A percentile compares a stretch with the other conserved stretches of the same genome.
Conservation (phyloP, 2,797 vertebrate species). For the Liparis tanakae region DNA sequence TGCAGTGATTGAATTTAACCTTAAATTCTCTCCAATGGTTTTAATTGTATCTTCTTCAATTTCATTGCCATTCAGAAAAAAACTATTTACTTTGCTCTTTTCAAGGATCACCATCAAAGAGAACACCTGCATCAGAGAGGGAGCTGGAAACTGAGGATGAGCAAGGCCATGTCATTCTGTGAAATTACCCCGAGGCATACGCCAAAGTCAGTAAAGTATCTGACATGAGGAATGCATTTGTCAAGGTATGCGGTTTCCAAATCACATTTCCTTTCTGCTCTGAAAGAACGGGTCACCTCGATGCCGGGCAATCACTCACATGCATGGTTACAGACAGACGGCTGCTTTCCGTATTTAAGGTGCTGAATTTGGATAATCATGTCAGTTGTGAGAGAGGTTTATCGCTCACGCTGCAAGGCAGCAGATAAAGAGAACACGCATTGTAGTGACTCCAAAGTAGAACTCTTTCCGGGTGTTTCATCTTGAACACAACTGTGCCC, state of each 20-base stretch:
- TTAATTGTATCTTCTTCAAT: constrained; percentile 41
- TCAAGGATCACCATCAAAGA: constrained; percentile 34
- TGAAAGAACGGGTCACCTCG: constrained; percentile 55
- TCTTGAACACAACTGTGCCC: constrained; percentile 41
- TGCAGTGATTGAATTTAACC: not conserved
- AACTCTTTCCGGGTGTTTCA: constrained; percentile 44
- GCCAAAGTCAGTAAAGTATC: constrained; percentile 67
- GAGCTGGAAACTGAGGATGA: constrained; percentile 57
- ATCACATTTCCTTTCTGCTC: constrained; percentile 57
- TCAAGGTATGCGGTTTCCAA: constrained; percentile 69
- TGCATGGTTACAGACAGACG: constrained; percentile 51
- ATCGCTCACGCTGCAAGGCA: constrained; percentile 48
- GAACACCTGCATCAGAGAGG: constrained; percentile 37
- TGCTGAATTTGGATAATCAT: constrained; percentile 54
- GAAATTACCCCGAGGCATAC: constrained; percentile 59
- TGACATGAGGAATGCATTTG: constrained; percentile 75
- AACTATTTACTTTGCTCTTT: constrained; percentile 33
- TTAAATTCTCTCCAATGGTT: not conserved
- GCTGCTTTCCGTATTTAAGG: constrained; percentile 52
- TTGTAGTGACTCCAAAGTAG: constrained; percentile 25
- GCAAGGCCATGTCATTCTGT: constrained; percentile 57
- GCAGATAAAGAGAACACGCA: constrained; percentile 52
- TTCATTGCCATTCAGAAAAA: constrained; percentile 36
- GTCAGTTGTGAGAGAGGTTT: constrained; percentile 39
- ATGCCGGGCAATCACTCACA: constrained; percentile 76